Conservation (phyloP, 2,113 vertebrate species). For the Orthochromis malagaraziensis region DNA sequence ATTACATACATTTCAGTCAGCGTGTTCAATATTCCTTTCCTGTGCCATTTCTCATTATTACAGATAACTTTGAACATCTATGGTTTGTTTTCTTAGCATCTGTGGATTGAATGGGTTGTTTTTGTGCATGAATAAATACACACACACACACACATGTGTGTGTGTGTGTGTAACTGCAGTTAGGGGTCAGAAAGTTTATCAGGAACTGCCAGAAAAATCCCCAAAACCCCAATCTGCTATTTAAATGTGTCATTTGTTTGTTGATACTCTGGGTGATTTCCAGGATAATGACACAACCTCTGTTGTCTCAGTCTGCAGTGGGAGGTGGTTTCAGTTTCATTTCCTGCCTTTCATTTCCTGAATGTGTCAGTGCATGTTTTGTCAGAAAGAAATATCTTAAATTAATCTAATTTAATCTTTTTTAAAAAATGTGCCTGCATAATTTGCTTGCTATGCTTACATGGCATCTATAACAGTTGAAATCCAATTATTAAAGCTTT, state of each 20-base stretch:
- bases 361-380: background rate
- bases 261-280: background rate
- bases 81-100: background rate
- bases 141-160: background rate
- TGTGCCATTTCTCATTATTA: background rate
- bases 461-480: background rate
- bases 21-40: background rate
- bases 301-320: background rate
- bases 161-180: too few relatives aligned
- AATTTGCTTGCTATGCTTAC: background rate
- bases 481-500: background rate
- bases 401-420: background rate
- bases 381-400: background rate
- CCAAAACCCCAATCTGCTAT: background rate
- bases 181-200: background rate
- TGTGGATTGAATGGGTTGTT: background rate
- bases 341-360: background rate
- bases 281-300: background rate
- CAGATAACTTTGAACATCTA: background rate
- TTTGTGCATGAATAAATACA: background rate
- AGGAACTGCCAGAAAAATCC: background rate
- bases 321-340: background rate
- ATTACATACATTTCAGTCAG: background rate
- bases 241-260: background rate
- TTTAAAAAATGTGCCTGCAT: background rate